Evolutionary conservation across 2,113 vertebrate genomes (phyloP).

Genomic region (Chrysochloris asiatica): DNA sequence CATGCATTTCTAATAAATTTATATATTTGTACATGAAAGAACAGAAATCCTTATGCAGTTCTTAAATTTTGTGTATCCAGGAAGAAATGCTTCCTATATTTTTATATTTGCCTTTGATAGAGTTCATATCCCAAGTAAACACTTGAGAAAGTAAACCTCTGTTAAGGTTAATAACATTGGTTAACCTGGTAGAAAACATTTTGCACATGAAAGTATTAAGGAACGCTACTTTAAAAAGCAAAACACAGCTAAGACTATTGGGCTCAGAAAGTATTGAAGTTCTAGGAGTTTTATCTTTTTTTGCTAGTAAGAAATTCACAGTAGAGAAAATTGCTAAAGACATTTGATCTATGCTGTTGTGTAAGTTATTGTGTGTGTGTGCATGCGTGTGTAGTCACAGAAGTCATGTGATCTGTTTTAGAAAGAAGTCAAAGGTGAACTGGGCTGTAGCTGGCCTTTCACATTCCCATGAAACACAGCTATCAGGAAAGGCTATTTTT

Average conservation of each 20-base stretch:
- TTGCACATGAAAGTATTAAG: constrained; percentile 9
- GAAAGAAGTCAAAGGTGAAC: not conserved
- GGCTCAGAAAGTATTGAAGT: no score
- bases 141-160: constrained; percentile 7
- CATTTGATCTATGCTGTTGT: not conserved
- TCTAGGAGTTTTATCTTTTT: not conserved
- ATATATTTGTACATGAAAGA: constrained; percentile 72
- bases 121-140: constrained; percentile 46
- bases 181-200: not conserved
- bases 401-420: not conserved
- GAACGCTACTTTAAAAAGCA: not conserved
- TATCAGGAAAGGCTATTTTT: constrained; percentile 39
- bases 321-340: not conserved
- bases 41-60: constrained; percentile 52
- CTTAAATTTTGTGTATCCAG: constrained; percentile 60
- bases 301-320: constrained; percentile 47
- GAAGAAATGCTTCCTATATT: constrained; percentile 68
- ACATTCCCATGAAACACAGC: not conserved
- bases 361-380: not conserved
- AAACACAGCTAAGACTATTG: not conserved
- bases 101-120: constrained; percentile 71
- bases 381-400: not conserved
- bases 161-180: constrained; percentile 17
- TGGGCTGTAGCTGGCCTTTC: not conserved
- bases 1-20: constrained; percentile 57